These are phyloP conservation scores for Acipenser transmontanus DNA, from an alignment of 2,797 vertebrate species.

Conservation along the genomic window DNA sequence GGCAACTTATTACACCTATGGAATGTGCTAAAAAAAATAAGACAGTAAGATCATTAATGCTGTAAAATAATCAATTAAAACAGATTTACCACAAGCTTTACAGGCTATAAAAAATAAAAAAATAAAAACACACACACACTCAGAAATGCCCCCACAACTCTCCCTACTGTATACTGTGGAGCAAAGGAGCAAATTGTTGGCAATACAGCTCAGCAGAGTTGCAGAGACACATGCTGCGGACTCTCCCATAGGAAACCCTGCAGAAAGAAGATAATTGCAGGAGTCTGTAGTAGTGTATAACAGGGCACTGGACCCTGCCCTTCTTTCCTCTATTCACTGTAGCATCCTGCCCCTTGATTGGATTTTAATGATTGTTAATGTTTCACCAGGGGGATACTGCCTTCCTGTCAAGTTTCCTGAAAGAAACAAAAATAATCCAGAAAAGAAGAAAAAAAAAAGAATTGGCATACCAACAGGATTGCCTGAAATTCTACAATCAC, in stretches of 20 bases:
- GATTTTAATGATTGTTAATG: slow-evolving; percentile 65
- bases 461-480: no score
- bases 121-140: no score
- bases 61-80: no score
- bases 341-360: slow-evolving; percentile 60
- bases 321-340: slow-evolving; percentile 71
- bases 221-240: slow-evolving; percentile 40
- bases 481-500: not conserved
- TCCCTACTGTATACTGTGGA: no score
- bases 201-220: slow-evolving; percentile 34
- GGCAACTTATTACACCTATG: no score
- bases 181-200: slow-evolving; percentile 37
- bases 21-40: no score
- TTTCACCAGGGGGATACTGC: slow-evolving; percentile 49
- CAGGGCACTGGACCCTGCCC: slow-evolving; percentile 51
- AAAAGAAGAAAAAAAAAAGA: no score
- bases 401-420: slow-evolving; percentile 51
- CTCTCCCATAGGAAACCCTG: slow-evolving; percentile 71
- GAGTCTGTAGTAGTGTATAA: slow-evolving; percentile 40
- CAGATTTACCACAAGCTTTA: no score
- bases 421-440: no score
- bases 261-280: slow-evolving; percentile 61
- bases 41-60: no score
- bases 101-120: no score
- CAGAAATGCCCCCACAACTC: no score